Percentiles rank a stretch among this genome's conserved stretches.
phyloP scores from a whole-genome alignment of 1,140 invertebrate species.

The Harlomillsia oculata region DNA sequence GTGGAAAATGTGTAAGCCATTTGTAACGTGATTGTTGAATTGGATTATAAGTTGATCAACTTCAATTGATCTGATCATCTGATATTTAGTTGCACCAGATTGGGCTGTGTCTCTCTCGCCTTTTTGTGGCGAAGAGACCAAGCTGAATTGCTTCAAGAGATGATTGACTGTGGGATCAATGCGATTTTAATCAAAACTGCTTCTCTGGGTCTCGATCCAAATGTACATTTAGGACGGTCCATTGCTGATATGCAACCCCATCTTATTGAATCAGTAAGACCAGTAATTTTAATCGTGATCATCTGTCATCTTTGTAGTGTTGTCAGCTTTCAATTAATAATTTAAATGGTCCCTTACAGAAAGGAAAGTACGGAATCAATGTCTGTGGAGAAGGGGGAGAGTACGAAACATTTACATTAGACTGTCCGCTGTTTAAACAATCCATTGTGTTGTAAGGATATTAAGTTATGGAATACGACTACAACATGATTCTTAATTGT shows the following conservation, averaged over 20 bases:
- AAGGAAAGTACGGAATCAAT: conserved; percentile 90
- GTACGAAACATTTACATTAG: conserved; percentile 94
- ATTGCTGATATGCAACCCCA: conserved; percentile 75
- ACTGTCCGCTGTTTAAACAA: conserved; percentile 91
- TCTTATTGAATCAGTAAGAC: conserved; percentile 66
- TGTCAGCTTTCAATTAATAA: neutral
- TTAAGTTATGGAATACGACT: conserved; percentile 9
- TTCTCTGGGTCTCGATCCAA: conserved; percentile 73
- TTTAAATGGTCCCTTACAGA: conserved; percentile 45
- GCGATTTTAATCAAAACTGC: conserved; percentile 96
- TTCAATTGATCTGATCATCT: conserved; percentile 7
- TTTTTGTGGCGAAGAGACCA: conserved; percentile 94
- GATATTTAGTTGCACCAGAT: conserved; percentile 68
- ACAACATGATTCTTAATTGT: no score
- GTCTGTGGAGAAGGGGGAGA: conserved; percentile 98
- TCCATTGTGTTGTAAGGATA: conserved; percentile 74
- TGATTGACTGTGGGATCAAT: conserved; percentile 84
- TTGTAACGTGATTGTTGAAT: neutral
- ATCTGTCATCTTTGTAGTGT: no score
- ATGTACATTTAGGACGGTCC: conserved; percentile 76
- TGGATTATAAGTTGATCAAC: neutral
- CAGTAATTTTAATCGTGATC: no score
- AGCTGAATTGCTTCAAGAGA: conserved; percentile 86
- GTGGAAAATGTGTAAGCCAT: conserved; percentile 92
- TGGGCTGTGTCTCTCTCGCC: conserved; percentile 76